Base-by-base conservation (phyloP, 35 echinoderm and acorn worm species). In the Chiridota heheva region DNA sequence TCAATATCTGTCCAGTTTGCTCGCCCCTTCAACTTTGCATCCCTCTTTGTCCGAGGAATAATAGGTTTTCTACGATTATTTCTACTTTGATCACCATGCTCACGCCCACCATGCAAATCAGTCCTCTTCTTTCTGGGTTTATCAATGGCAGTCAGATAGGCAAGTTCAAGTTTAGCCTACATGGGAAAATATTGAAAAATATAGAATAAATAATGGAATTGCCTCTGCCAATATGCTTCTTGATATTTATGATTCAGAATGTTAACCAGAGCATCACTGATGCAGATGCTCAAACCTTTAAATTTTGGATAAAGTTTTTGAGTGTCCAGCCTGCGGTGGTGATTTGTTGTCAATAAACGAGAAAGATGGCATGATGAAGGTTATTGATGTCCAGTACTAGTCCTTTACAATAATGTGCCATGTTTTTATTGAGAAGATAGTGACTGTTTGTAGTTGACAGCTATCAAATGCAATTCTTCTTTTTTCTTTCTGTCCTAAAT, bases 11-110 rank as follows among this genome's bases (percentile, higher is more conserved):
- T 41, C 36, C 25, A 16, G 30, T 74, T 42, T 3, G 44, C 44
- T 74, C 70, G 47, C 16, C 70, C 42, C 56, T 74, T 74, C 7
- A 74, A 47, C n/a, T 74, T 74, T 49, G 70, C 22, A 44, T 74
- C 70, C 36, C 7, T 53, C 26, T 74, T 42, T 20, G 70, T 74
- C 35, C 13, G 25, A 22, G 43, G 70, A 15, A 32, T 74, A 5
- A 74, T 16, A 26, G 17, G 12, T 72, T 46, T 42, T 42, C 40
- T 16, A n/a, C 15, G 42, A 44, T 38, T 26, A 28, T n/a, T 22
- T 25, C n/a, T n/a, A n/a, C n/a, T n/a, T n/a, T n/a, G n/a, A n/a
- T n/a, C n/a, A n/a, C n/a, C n/a, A 38, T 72, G 13, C 29, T 46
- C 42, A 16, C 49, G 40, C 25, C 26, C 33, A 6, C 36, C 40